Evolutionary conservation across 2,888 invertebrate genomes (phyloP).

Genomic region (Caenorhabditis auriculariae): DNA sequence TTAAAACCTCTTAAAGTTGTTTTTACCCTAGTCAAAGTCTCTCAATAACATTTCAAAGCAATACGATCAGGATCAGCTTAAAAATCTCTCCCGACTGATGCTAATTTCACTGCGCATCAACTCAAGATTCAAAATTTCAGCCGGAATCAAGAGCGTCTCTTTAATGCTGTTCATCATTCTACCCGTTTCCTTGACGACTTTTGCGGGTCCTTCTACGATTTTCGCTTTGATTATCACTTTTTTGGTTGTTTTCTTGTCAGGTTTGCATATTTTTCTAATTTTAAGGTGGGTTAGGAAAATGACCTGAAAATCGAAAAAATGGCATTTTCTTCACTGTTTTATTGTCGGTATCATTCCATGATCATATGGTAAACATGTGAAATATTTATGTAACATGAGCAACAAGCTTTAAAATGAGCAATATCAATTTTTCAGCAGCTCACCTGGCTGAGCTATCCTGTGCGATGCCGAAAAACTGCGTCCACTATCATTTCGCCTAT

Average conservation of each 20-base stretch:
- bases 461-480: constrained; percentile 41
- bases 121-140: constrained; percentile 4
- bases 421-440: constrained; percentile 22
- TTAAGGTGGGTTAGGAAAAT: background rate
- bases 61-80: too few relatives aligned
- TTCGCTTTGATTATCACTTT: constrained; percentile 39
- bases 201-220: constrained; percentile 42
- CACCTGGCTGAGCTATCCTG: constrained; percentile 35
- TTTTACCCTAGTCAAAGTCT: too few relatives aligned
- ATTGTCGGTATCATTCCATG: too few relatives aligned
- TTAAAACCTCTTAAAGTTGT: too few relatives aligned
- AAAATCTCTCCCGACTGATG: too few relatives aligned
- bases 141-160: constrained; percentile 22
- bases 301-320: background rate
- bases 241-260: constrained; percentile 23
- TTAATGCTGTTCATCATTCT: constrained; percentile 31
- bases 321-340: too few relatives aligned
- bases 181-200: constrained; percentile 16
- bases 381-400: too few relatives aligned
- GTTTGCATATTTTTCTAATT: constrained; percentile 7
- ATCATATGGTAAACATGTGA: background rate
- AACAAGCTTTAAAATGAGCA: too few relatives aligned
- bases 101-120: too few relatives aligned
- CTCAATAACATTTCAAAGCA: too few relatives aligned
- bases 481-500: constrained; percentile 37